A percentile compares a stretch with the other conserved stretches of the same genome.
Conservation (phyloP, 1,140 invertebrate species). For the Ectropis grisescens region DNA sequence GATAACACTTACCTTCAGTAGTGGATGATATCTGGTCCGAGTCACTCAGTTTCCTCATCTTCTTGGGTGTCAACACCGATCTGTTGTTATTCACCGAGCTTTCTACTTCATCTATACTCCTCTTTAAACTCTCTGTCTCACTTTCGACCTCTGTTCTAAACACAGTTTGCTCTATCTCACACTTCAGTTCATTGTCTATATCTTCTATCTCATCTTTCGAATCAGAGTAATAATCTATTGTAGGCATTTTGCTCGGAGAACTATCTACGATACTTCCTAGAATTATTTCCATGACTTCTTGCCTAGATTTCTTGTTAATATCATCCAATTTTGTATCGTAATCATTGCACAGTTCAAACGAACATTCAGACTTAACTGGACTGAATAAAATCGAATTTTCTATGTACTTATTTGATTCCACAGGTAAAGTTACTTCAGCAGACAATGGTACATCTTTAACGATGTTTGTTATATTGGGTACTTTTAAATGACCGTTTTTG, state of each 20-base stretch:
- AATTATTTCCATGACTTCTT: constrained; percentile 61
- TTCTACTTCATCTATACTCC: constrained; percentile 33
- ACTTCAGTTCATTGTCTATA: no score
- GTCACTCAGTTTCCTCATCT: constrained; percentile 42
- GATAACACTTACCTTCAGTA: constrained; percentile 47
- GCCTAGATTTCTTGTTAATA: constrained; percentile 52
- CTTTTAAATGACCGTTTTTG: constrained; percentile 43
- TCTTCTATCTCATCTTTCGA: constrained; percentile 5
- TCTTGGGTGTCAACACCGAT: constrained; percentile 39
- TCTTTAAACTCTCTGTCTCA: constrained; percentile 24
- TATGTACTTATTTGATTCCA: constrained; percentile 19
- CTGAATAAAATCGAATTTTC: constrained; percentile 33
- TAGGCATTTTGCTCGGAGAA: constrained; percentile 36
- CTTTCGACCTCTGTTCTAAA: no score
- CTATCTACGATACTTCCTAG: constrained; percentile 38
- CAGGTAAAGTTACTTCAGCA: constrained; percentile 36
- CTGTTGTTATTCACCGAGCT: constrained; percentile 42
- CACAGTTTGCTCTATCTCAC: no score
- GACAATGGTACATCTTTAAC: constrained; percentile 39
- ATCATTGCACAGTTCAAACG: constrained; percentile 47
- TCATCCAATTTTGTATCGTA: constrained; percentile 56
- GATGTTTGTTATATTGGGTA: constrained; percentile 31
- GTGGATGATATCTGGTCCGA: constrained; percentile 56
- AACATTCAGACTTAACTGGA: constrained; percentile 55
- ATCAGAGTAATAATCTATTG: constrained; percentile 43